Evolutionary conservation across 2,113 vertebrate genomes (phyloP).

Genomic region (Malurus cyaneus): DNA sequence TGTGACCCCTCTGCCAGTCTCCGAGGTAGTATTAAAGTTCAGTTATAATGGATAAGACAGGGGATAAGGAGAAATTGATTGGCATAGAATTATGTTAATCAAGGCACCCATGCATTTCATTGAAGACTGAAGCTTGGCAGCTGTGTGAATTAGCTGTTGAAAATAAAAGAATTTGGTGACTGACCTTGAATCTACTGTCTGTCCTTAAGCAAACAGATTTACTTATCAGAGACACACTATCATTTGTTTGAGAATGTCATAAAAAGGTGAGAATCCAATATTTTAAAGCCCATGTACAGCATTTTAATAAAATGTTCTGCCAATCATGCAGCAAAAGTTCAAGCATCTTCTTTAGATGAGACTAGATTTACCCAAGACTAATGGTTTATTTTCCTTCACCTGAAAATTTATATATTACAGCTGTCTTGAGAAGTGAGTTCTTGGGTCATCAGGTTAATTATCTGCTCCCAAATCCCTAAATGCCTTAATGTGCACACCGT

Average conservation of each 20-base stretch:
- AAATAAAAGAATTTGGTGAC: background rate
- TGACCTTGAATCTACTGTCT: background rate
- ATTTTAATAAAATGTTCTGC: background rate
- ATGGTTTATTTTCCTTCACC: background rate
- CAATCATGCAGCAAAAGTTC: background rate
- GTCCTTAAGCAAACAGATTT: background rate
- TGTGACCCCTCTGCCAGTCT: background rate
- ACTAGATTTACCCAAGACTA: background rate
- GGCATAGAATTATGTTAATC: background rate
- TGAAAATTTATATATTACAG: background rate
- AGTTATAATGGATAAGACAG: background rate
- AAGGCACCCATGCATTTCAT: fast-evolving
- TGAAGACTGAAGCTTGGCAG: background rate
- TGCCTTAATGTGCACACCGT: background rate
- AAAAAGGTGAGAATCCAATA: background rate
- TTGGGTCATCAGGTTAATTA: background rate
- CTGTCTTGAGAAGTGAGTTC: background rate
- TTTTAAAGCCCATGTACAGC: background rate
- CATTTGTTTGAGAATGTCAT: background rate
- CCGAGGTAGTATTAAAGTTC: background rate
- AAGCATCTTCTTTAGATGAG: background rate
- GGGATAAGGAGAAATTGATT: background rate
- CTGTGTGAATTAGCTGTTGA: background rate
- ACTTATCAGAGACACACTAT: background rate
- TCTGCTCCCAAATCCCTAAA: background rate